Base-by-base conservation (phyloP, 1,140 invertebrate genomes). In the Metopolophium dirhodum region DNA sequence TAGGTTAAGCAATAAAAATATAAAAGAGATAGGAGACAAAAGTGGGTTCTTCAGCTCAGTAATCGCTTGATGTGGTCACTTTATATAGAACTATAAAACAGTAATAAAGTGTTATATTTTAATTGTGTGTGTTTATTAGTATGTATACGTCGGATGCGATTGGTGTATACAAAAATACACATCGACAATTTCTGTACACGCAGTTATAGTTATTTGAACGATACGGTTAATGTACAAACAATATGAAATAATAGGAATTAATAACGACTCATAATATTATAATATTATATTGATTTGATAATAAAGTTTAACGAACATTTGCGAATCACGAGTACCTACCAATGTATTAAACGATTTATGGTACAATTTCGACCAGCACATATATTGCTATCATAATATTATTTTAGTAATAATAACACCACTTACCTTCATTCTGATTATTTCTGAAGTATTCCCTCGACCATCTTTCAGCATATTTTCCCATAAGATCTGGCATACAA, bases 381-480 rank as follows among this genome's bases (percentile, higher is more conserved):
- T 51, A 88, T 35, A 88, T 51, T 87, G 18, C 23, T 18, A 45
- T n/a, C 54, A 54, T 23, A 54, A 22, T 54, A 54, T 22, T 54
- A 54, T 54, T 2, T 54, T 54, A 54, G 22, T 54, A 23, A 54
- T 54, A 54, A 54, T 35, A 45, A 86, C 26, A 18, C 14, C 26
- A 82, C 90, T 94, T 89, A 94, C 94, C 94, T 94, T 94, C 37
- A 94, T 87, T 86, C 94, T 47, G 49, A 94, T 94, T 41, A 94
- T 94, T 89, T 94, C 94, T 18, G 93, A 54, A 23, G 82, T 49
- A 37, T 94, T 92, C 22, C 94, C 94, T 7, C 82, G 22, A 0
- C 45, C 47, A 83, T 94, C 93, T 68, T 47, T 93, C 23, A 94
- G 49, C 11, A 89, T 30, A 90, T 94, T 94, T 87, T 94, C 94